Base-by-base conservation (phyloP, 2,797 vertebrate genomes). In the Enteromius afrohamiltoni region DNA sequence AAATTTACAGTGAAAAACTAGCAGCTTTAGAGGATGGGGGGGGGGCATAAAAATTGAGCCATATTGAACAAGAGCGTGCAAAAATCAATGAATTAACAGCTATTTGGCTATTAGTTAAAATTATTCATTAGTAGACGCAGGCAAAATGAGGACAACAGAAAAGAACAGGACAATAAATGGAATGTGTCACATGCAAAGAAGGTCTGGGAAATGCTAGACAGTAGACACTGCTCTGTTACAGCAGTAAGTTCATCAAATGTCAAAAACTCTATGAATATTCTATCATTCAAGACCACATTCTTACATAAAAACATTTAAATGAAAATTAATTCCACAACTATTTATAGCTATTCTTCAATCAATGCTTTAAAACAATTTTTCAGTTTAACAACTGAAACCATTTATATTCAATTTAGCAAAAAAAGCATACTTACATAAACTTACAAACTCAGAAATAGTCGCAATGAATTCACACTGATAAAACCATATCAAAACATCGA, bases 161-260 rank as follows among this genome's bases (percentile, higher is more conserved):
- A 70, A 47, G 34, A 69, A 1, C 13, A 26, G 26, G 68, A 45
- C 68, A 14, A 23, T 42, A 19, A 69, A 23, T 5, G 1, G 40
- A 69, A 69, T 69, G 37, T 42, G 40, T 7, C 37, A 45, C n/a
- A 26, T 70, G 23, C 68, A 29, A 23, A 70, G 42, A 47, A 70
- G n/a, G 14, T 79, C 65, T 53, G 42, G 13, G 26, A 67, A 53
- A 21, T 40, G 17, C 49, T 58, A 58, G 34, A 53, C 55, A 6
- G 6, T 31, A 71, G 23, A 29, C 37, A 45, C 58, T 55, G 11
- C 67, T 45, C 87, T 91, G 6, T 92, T 89, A 90, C 87, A 83
- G 77, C n/a, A 68, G 81, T 11, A 13, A 26, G 23, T 26, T 60
- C 26, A 60, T 60, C 23, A 60, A 60, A 60, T 60, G 11, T 14